phyloP scores from a whole-genome alignment of 2,113 vertebrate genomes.

The Rhizomys pruinosus region DNA sequence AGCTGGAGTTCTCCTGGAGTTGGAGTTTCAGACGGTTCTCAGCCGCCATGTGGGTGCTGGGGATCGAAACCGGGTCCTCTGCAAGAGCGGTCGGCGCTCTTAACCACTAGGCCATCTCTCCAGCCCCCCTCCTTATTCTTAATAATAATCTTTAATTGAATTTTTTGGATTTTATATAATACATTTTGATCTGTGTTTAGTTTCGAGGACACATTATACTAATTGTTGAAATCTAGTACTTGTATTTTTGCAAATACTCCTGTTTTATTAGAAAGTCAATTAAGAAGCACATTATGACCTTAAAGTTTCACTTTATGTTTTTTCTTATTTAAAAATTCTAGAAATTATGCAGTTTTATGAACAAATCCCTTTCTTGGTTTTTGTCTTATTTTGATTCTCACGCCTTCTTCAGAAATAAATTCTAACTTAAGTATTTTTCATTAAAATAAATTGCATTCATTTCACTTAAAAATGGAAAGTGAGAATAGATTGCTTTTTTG shows the following conservation, averaged over 20 bases:
- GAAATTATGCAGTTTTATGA: neutral
- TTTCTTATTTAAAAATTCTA: neutral
- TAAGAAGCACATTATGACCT: neutral
- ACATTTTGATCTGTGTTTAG: neutral
- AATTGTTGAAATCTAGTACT: neutral
- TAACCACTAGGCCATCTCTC: too few species aligned
- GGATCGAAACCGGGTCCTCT: too few species aligned
- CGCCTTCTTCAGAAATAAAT: neutral
- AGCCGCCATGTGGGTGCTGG: too few species aligned
- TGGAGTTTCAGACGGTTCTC: too few species aligned
- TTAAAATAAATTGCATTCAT: neutral
- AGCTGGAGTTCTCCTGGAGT: too few species aligned
- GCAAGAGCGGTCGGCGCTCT: too few species aligned
- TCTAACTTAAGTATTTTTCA: neutral
- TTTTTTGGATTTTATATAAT: too few species aligned
- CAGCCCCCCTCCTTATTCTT: too few species aligned
- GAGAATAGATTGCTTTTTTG: neutral
- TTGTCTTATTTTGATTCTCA: neutral
- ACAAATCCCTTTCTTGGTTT: neutral
- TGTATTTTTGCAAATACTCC: neutral
- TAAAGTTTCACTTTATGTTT: conserved; percentile 11
- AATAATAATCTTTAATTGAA: too few species aligned
- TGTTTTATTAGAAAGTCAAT: neutral
- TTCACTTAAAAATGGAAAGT: conserved; percentile 47
- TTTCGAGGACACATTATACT: neutral